Base-by-base conservation (phyloP, 1,140 invertebrate species). In the Dendrolimus kikuchii region DNA sequence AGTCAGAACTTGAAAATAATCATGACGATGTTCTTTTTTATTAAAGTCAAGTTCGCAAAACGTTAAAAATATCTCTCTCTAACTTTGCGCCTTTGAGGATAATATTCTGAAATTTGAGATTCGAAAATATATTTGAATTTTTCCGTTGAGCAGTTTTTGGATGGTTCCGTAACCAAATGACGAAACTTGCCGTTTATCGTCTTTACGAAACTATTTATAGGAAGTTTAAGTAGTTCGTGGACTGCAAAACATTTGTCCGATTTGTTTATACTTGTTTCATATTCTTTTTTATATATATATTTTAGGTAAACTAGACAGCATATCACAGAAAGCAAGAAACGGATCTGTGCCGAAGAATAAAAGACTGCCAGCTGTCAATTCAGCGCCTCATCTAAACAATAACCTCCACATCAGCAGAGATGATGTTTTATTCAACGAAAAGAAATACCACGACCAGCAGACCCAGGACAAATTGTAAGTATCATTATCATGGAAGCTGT, bases 361-460 rank as follows among this genome's bases (percentile, higher is more conserved):
- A 40, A 59, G 81, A 0, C 63, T 84, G 6, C 81, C 81, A 0
- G 49, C 68, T 1, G 81, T 84, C 4, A 81, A 73, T 41, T 84
- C 81, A 0, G 81, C 81, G 0, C 81, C 81, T 0, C 81, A 80
- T 57, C 64, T 84, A 0, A 79, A 84, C 63, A 80, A 81, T 50
- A 78, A 83, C 37, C 44, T 49, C 0, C 46, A 44, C 2, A 38
- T 52, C 5, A 9, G 9, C 4, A 49, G 40, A 5, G 64, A 65
- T 8, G 65, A 62, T 38, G 59, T 56, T 4, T 56, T 58, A 59
- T 7, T 36, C 6, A 43, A 42, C 5, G 37, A 42, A 49, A 40
- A 5, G 5, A 10, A 23, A 23, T 8, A 64, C 6, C 49, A 64
- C 2, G 48, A 47, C 23, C 57, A 64, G 2, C 53, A 61, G 8